These are phyloP conservation scores for Phengaris arion DNA, from an alignment of 2,888 invertebrate genomes.

Conservation along the genomic window DNA sequence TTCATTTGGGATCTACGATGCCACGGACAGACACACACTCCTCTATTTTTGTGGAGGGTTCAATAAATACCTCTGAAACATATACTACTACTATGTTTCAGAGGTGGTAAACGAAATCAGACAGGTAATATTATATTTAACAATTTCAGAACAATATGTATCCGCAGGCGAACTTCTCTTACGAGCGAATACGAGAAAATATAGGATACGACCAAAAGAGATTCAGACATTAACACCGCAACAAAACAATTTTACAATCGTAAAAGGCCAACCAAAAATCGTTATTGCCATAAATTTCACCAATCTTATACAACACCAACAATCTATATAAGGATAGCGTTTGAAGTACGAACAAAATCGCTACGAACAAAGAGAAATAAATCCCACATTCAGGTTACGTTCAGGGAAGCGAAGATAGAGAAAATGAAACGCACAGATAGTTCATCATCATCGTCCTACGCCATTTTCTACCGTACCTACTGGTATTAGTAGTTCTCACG, in stretches of 20 bases:
- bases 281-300: slow-evolving; percentile 16
- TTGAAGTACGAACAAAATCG: slow-evolving; percentile 32
- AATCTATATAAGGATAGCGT: slow-evolving; percentile 16
- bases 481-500: too few species aligned
- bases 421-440: slow-evolving; percentile 5
- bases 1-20: too few species aligned
- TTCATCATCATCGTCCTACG: neutral
- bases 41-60: too few species aligned
- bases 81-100: too few species aligned
- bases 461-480: neutral
- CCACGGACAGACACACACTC: too few species aligned
- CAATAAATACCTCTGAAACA: too few species aligned
- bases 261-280: slow-evolving; percentile 23
- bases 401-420: slow-evolving; percentile 28
- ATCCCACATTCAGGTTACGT: slow-evolving; percentile 35
- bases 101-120: too few species aligned
- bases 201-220: neutral
- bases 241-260: slow-evolving; percentile 5
- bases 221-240: neutral
- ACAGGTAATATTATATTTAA: too few species aligned
- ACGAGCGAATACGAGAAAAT: neutral
- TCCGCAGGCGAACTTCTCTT: neutral
- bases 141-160: neutral
- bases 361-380: slow-evolving; percentile 35
- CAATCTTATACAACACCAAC: slow-evolving; percentile 8